phyloP scores from a whole-genome alignment of 2,797 vertebrate genomes.

The Melanitta fusca region DNA sequence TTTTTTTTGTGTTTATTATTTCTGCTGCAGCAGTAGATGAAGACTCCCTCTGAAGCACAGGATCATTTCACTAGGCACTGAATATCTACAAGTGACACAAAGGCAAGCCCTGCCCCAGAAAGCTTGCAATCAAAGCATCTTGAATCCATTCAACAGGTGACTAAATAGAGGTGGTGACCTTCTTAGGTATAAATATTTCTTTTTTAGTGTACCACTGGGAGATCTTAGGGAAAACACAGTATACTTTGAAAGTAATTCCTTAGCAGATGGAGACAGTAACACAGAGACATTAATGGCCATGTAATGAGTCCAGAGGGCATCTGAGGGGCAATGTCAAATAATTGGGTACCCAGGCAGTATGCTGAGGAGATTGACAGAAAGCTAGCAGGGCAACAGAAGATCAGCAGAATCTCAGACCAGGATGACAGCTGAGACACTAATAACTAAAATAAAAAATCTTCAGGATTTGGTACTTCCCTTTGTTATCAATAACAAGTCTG shows the following conservation, averaged over 20 bases:
- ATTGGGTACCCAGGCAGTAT: slow-evolving; percentile 16
- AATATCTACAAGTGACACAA: not conserved
- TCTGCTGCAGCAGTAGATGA: not conserved
- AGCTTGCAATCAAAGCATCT: slow-evolving; percentile 37
- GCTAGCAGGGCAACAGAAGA: not conserved
- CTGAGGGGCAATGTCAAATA: slow-evolving; percentile 50
- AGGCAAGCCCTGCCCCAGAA: slow-evolving; percentile 38
- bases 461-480: not conserved
- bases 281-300: slow-evolving; percentile 29
- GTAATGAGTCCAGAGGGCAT: slow-evolving; percentile 44
- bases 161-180: slow-evolving; percentile 62
- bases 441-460: not conserved
- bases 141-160: slow-evolving; percentile 67
- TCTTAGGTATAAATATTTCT: slow-evolving; percentile 65
- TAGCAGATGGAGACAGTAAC: slow-evolving; percentile 39
- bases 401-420: not conserved
- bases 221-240: slow-evolving; percentile 47
- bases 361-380: slow-evolving; percentile 23
- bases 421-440: not conserved
- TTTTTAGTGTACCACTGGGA: slow-evolving; percentile 50
- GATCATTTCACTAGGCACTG: slow-evolving; percentile 9
- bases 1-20: slow-evolving; percentile 20
- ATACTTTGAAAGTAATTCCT: slow-evolving; percentile 47
- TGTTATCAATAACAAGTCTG: not conserved
- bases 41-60: not conserved